Conservation (phyloP, 2,797 vertebrate species). For the Stomatorhinus walkeri region DNA sequence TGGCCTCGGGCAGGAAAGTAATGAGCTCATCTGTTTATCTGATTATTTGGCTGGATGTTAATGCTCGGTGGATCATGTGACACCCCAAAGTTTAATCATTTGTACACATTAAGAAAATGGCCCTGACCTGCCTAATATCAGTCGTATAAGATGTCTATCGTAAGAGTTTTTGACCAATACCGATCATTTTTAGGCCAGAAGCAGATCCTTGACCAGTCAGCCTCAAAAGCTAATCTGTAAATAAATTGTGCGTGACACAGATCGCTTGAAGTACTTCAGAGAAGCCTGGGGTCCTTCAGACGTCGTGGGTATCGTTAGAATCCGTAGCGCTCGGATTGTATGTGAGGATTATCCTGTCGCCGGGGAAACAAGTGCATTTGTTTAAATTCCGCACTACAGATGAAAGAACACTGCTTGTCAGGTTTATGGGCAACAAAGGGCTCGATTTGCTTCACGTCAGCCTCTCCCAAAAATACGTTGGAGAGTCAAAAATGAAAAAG, state of each 20-base stretch:
- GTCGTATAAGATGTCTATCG: neutral
- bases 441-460: neutral
- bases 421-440: neutral
- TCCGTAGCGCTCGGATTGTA: neutral
- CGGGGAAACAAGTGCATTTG: neutral
- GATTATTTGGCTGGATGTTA: slow-evolving; percentile 3
- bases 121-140: neutral
- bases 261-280: neutral
- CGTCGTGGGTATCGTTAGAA: neutral
- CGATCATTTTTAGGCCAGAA: neutral
- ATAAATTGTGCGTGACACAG: neutral
- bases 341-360: neutral
- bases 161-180: neutral
- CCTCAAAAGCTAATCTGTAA: neutral
- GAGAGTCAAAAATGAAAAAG: neutral
- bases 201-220: neutral
- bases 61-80: neutral
- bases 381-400: neutral
- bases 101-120: neutral
- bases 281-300: neutral
- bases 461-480: neutral
- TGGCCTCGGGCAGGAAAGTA: neutral
- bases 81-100: neutral
- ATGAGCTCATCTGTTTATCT: slow-evolving; percentile 10
- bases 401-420: neutral